phyloP scores from a whole-genome alignment of 2,888 invertebrate genomes.

The Nasonovia ribisnigri region DNA sequence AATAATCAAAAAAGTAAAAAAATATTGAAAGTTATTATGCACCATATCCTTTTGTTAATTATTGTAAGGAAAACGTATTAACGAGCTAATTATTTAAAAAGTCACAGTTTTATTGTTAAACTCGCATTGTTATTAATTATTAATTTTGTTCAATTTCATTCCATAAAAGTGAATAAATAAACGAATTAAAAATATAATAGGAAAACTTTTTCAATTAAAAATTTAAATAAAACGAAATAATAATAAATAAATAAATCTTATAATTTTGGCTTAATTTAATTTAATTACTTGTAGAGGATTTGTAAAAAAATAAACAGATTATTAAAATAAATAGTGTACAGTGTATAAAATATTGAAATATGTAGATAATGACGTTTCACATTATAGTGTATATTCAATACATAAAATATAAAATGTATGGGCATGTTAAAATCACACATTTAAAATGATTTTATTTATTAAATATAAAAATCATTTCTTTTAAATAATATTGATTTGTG shows the following conservation, averaged over 20 bases:
- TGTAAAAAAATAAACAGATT: background rate
- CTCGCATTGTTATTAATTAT: conserved; percentile 9
- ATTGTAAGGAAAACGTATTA: conserved; percentile 23
- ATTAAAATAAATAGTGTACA: background rate
- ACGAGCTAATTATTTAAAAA: conserved; percentile 41
- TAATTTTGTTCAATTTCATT: conserved; percentile 40
- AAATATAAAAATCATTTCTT: too few species aligned
- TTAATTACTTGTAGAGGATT: conserved; percentile 12
- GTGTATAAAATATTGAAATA: background rate
- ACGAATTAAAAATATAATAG: background rate
- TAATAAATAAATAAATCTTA: conserved; percentile 20
- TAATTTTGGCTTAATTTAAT: background rate
- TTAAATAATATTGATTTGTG: too few species aligned
- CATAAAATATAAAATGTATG: background rate
- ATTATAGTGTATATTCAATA: background rate
- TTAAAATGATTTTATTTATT: too few species aligned
- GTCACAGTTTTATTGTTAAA: conserved; percentile 9
- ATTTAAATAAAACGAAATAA: conserved; percentile 36
- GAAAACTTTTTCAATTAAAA: conserved; percentile 61
- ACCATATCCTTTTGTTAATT: conserved; percentile 9
- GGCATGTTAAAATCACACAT: background rate
- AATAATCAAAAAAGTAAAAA: conserved; percentile 26
- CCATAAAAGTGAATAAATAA: background rate
- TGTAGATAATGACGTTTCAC: background rate
- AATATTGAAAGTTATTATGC: conserved; percentile 7